phyloP scores from a whole-genome alignment of 2,888 invertebrate genomes.

The Andricus curvator region DNA sequence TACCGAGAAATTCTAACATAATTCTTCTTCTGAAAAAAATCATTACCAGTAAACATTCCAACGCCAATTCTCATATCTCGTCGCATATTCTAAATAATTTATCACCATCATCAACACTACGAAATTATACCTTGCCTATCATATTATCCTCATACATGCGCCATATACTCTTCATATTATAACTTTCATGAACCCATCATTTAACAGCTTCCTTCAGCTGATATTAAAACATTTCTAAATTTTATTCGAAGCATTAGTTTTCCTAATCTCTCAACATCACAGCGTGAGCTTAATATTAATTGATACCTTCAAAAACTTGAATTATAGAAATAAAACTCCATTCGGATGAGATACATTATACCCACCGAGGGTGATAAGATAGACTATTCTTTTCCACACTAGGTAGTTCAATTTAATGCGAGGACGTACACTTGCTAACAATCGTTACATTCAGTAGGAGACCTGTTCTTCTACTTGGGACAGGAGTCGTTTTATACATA shows the following conservation, averaged over 20 bases:
- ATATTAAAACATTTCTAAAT: background rate
- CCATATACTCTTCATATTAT: background rate
- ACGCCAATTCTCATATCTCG: too few species aligned
- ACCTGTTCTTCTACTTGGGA: background rate
- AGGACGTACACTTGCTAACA: slow-evolving; percentile 29
- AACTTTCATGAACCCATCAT: background rate
- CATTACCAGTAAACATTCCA: too few species aligned
- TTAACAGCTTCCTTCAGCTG: background rate
- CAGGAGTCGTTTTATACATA: slow-evolving; percentile 53
- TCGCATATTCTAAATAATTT: background rate
- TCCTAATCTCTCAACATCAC: slow-evolving; percentile 6
- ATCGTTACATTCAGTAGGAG: slow-evolving; percentile 3
- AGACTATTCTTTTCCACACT: background rate
- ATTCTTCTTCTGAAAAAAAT: too few species aligned
- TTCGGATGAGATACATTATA: slow-evolving; percentile 17
- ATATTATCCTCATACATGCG: background rate
- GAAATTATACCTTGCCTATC: background rate
- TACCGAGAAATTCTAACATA: too few species aligned
- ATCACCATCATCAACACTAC: background rate
- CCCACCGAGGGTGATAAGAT: background rate
- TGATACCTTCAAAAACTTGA: slow-evolving; percentile 19
- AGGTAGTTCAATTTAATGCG: slow-evolving; percentile 23
- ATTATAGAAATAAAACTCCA: slow-evolving; percentile 21
- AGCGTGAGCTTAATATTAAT: background rate
- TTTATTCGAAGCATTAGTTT: background rate